These are phyloP conservation scores for Chironomus tentans DNA, from an alignment of 2,888 invertebrate genomes.

Conservation along the genomic window DNA sequence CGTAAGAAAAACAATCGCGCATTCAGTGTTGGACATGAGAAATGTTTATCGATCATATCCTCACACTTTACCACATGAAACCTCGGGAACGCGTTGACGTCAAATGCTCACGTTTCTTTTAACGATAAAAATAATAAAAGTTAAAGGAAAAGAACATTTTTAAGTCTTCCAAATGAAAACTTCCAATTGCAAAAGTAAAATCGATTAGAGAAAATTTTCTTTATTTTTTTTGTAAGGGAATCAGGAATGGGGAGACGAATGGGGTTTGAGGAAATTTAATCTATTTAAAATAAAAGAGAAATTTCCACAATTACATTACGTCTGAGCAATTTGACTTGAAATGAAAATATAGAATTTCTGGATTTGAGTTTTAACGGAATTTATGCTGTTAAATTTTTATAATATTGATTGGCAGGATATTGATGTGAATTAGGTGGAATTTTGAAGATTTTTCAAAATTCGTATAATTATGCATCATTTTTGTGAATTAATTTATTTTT, in stretches of 20 bases:
- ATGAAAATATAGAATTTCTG: slow-evolving; percentile 21
- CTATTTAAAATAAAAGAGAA: neutral
- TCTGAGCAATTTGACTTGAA: slow-evolving; percentile 20
- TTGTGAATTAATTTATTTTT: too few relatives aligned
- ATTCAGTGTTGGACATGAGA: neutral
- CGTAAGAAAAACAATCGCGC: too few relatives aligned
- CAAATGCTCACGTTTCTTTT: neutral
- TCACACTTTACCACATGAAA: neutral
- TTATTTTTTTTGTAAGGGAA: neutral
- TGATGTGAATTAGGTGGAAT: too few relatives aligned
- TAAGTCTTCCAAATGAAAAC: neutral
- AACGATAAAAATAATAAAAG: neutral
- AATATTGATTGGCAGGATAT: too few relatives aligned
- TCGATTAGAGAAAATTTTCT: neutral
- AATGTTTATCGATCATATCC: neutral
- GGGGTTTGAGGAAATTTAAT: slow-evolving; percentile 13
- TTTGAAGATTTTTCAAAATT: too few relatives aligned
- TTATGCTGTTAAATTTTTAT: neutral
- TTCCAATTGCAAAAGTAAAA: neutral
- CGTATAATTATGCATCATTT: too few relatives aligned
- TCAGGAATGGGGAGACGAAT: too few relatives aligned
- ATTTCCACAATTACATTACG: slow-evolving; percentile 8
- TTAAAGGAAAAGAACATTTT: neutral
- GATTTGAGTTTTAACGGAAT: neutral
- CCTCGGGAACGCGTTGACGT: neutral